These are phyloP conservation scores for Plectrocnemia conspersa DNA, from an alignment of 1,140 invertebrate genomes.

Conservation along the genomic window DNA sequence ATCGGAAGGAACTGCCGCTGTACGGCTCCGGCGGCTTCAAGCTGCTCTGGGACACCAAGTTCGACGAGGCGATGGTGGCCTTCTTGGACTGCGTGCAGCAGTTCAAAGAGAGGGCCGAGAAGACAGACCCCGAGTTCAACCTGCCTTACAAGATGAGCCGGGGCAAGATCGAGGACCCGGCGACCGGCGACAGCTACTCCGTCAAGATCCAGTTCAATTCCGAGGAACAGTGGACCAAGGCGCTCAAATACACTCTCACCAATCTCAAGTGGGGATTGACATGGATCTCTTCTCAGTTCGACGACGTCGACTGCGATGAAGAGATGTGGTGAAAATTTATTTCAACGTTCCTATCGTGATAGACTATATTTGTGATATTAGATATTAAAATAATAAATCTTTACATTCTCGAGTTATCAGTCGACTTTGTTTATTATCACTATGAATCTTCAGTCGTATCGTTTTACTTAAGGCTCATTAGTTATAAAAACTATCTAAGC, in stretches of 20 bases:
- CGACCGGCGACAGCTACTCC: slow-evolving; percentile 78
- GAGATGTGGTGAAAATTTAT: too few relatives aligned
- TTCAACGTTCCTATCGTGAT: too few relatives aligned
- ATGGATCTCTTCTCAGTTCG: slow-evolving; percentile 90
- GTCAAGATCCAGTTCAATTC: slow-evolving; percentile 97
- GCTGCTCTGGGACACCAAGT: slow-evolving; percentile 96
- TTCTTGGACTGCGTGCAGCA: slow-evolving; percentile 95
- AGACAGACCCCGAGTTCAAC: slow-evolving; percentile 79
- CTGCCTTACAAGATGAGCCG: slow-evolving; percentile 89
- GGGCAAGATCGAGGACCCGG: slow-evolving; percentile 87
- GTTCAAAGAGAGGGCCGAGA: slow-evolving; percentile 76
- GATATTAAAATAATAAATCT: too few relatives aligned
- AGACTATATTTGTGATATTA: too few relatives aligned
- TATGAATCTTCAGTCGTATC: too few relatives aligned
- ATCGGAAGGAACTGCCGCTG: slow-evolving; percentile 82
- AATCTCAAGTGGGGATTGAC: slow-evolving; percentile 98
- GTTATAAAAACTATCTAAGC: too few relatives aligned
- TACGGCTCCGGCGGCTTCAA: slow-evolving; percentile 93
- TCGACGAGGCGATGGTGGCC: slow-evolving; percentile 96
- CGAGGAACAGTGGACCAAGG: slow-evolving; percentile 99
- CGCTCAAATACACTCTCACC: slow-evolving; percentile 96
- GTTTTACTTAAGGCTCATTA: too few relatives aligned
- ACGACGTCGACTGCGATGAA: too few relatives aligned
- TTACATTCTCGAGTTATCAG: too few relatives aligned
- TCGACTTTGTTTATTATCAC: too few relatives aligned